phyloP scores from a whole-genome alignment of 2,888 invertebrate genomes.

The Ectemnius cavifrons region DNA sequence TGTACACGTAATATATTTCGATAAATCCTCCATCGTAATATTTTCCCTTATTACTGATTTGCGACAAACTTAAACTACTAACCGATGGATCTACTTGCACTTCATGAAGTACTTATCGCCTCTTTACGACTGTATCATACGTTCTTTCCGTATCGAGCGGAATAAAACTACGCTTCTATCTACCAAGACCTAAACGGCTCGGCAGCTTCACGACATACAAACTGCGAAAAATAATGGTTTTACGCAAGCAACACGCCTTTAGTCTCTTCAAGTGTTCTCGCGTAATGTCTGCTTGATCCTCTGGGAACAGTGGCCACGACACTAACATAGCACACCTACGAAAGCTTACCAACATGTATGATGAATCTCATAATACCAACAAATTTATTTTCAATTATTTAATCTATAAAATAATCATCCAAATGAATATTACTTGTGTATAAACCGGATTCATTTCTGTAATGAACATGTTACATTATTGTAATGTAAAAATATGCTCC shows the following conservation, averaged over 20 bases:
- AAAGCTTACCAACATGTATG: slow-evolving; percentile 21
- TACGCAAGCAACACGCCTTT: slow-evolving; percentile 18
- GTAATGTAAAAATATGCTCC: too few species aligned
- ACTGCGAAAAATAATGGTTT: neutral
- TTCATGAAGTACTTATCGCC: neutral
- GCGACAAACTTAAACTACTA: neutral
- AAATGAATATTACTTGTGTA: too few species aligned
- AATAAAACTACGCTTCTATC: too few species aligned
- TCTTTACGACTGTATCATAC: neutral
- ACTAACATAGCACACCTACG: slow-evolving; percentile 38
- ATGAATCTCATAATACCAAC: neutral
- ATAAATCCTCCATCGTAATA: neutral
- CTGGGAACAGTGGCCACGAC: slow-evolving; percentile 54
- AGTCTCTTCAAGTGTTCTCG: slow-evolving; percentile 24
- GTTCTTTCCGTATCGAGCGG: neutral
- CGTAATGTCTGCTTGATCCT: slow-evolving; percentile 36
- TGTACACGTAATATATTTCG: neutral
- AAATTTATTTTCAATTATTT: slow-evolving; percentile 38
- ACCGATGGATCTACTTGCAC: neutral
- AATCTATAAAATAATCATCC: neutral
- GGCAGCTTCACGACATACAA: neutral
- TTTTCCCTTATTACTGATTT: too few species aligned
- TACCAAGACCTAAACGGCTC: too few species aligned
- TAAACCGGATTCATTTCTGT: too few species aligned
- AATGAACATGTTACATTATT: too few species aligned